Percentiles rank a stretch among this genome's conserved stretches.
These are phyloP conservation scores for Clistopyga incitator DNA, from an alignment of 2,888 invertebrate genomes.

Conservation along the genomic window DNA sequence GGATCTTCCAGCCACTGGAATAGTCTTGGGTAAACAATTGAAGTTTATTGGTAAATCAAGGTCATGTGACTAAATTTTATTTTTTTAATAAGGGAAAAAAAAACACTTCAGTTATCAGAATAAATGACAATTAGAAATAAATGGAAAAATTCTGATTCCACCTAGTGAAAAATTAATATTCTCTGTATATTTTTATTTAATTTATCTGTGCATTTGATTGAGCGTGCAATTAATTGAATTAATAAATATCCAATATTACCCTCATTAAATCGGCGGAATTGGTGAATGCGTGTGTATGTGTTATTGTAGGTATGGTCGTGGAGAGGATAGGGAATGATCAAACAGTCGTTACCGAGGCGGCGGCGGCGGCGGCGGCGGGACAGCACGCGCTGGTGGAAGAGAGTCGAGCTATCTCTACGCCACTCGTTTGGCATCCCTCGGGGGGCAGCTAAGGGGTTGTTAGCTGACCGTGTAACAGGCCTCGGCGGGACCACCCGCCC, in stretches of 20 bases:
- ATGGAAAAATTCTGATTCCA: too few species aligned
- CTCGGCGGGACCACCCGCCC: slow-evolving; percentile 77
- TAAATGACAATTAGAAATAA: too few species aligned
- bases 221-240: not conserved
- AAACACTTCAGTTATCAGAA: too few species aligned
- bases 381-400: slow-evolving; percentile 24
- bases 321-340: slow-evolving; percentile 75
- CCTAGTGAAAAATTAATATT: too few species aligned
- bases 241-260: not conserved
- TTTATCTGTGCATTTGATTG: not conserved
- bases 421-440: slow-evolving; percentile 74
- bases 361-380: too few species aligned
- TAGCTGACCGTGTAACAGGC: slow-evolving; percentile 82
- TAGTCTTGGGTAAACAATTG: not conserved
- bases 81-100: too few species aligned
- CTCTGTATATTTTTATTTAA: too few species aligned
- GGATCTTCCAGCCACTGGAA: slow-evolving; percentile 2
- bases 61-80: too few species aligned
- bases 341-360: slow-evolving; percentile 76
- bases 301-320: slow-evolving; percentile 8
- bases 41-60: slow-evolving; percentile 28
- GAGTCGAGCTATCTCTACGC: slow-evolving; percentile 69
- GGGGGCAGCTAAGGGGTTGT: slow-evolving; percentile 79
- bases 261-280: not conserved
- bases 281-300: slow-evolving; percentile 5